Base-by-base conservation (phyloP, 2,888 invertebrate genomes). In the Neuroscelio doddi region DNA sequence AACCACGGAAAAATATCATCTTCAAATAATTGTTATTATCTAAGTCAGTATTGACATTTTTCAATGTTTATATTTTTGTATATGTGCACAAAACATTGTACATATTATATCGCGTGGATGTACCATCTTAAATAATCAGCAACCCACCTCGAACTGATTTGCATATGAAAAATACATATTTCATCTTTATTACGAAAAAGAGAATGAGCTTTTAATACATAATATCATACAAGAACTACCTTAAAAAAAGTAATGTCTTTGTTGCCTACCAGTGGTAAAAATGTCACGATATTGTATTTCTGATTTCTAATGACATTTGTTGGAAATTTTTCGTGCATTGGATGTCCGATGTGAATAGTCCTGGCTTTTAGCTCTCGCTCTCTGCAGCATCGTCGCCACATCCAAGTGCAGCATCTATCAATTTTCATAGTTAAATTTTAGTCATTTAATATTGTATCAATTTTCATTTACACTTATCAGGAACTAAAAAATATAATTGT, bases 261-360 rank as follows among this genome's bases (percentile, higher is more conserved):
- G 15, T 12, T 36, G 55, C 67, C 65, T 77, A 87, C 87, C 86
- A 94, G 83, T 2, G 95, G 95, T 77, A 95, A 88, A 87, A 95
- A 95, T 81, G 95, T 94, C 74, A 95, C 89, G 74, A 94, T 89
- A 85, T 95, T 98, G 87, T 98, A 99, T 89, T 99, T 99, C 87
- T 96, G 94, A 88, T 99, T 99, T 78, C 97, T 90, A 70, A 99
- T 97, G 78, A 96, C 94, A 87, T 99, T 99, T 61, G 95, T 91
- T 57, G 97, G 96, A 86, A 92, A 97, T 78, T 93, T 95, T 77
- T 94, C 94, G 49, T 90, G 88, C 70, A 90, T 92, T 36, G 91
- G 86, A 74, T 91, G 90, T 26, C 95, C 95, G 75, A 95, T 87
- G 77, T 90, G 88, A 73, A 95, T 92, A 36, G 91, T 92, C 74